A percentile compares a stretch with the other conserved stretches of the same genome.
phyloP scores from a whole-genome alignment of 2,113 vertebrate genomes.

The Leucoraja erinaceus region DNA sequence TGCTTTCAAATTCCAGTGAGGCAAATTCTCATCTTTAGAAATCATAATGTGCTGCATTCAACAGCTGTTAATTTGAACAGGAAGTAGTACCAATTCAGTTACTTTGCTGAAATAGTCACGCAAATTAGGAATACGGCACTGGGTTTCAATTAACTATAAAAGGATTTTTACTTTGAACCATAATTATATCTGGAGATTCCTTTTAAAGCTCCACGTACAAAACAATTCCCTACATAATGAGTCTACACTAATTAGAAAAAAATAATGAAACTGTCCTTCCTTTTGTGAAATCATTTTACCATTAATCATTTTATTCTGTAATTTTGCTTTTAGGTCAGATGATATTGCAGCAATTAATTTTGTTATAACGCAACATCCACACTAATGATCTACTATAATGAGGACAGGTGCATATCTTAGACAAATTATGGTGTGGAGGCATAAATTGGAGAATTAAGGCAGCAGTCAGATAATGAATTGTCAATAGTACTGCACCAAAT shows the following conservation, averaged over 20 bases:
- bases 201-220: slow-evolving; percentile 16
- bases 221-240: slow-evolving; percentile 13
- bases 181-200: slow-evolving; percentile 34
- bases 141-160: slow-evolving; percentile 29
- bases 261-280: slow-evolving; percentile 29
- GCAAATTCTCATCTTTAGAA: slow-evolving; percentile 29
- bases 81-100: neutral
- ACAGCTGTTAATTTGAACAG: slow-evolving; percentile 22
- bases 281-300: slow-evolving; percentile 12
- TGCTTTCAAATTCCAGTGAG: slow-evolving; percentile 22
- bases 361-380: slow-evolving; percentile 18
- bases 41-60: slow-evolving; percentile 22
- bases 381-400: neutral
- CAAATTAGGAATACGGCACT: slow-evolving; percentile 3
- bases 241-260: slow-evolving; percentile 17
- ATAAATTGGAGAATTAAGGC: neutral
- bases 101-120: slow-evolving; percentile 19
- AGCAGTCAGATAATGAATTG: neutral
- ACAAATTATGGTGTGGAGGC: too few species aligned
- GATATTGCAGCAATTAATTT: slow-evolving; percentile 5
- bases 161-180: slow-evolving; percentile 19
- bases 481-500: neutral
- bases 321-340: neutral
- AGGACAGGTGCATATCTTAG: neutral
- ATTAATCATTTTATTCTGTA: slow-evolving; percentile 20